Percentiles rank a stretch among this genome's conserved stretches.
These are phyloP conservation scores for Icerya purchasi DNA, from an alignment of 2,888 invertebrate genomes.

Conservation along the genomic window DNA sequence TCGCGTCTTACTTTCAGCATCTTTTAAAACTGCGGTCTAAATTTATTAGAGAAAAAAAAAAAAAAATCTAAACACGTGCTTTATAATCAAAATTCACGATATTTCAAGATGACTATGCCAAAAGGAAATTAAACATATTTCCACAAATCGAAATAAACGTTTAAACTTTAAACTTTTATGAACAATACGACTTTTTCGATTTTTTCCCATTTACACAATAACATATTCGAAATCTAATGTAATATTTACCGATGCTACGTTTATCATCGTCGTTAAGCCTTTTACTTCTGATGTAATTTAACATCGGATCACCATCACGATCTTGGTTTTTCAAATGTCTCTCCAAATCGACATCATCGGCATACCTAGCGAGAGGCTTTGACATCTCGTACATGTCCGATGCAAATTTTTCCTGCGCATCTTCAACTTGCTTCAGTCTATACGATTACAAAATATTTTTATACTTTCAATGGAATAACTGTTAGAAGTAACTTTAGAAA, in stretches of 20 bases:
- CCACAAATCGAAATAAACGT: no score
- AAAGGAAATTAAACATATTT: no score
- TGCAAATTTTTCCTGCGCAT: conserved; percentile 40
- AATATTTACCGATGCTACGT: conserved; percentile 9
- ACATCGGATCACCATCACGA: conserved; percentile 82
- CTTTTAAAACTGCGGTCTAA: no score
- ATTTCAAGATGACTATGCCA: no score
- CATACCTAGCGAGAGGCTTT: conserved; percentile 78
- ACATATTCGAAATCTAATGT: not conserved
- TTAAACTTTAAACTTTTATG: no score
- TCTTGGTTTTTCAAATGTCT: conserved; percentile 46
- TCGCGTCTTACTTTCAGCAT: no score
- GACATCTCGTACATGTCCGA: conserved; percentile 64
- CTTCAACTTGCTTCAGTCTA: conserved; percentile 59
- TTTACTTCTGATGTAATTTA: conserved; percentile 57
- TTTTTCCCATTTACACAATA: no score
- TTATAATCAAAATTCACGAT: no score
- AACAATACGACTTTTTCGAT: no score
- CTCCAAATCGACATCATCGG: conserved; percentile 75
- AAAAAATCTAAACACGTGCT: no score
- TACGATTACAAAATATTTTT: conserved; percentile 17
- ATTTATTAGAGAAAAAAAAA: no score
- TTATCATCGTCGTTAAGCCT: conserved; percentile 31
- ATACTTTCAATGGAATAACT: not conserved
- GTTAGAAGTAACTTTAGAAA: not conserved